Evolutionary conservation across 2,888 invertebrate species (phyloP).

Genomic region (Miltochrista miniata): DNA sequence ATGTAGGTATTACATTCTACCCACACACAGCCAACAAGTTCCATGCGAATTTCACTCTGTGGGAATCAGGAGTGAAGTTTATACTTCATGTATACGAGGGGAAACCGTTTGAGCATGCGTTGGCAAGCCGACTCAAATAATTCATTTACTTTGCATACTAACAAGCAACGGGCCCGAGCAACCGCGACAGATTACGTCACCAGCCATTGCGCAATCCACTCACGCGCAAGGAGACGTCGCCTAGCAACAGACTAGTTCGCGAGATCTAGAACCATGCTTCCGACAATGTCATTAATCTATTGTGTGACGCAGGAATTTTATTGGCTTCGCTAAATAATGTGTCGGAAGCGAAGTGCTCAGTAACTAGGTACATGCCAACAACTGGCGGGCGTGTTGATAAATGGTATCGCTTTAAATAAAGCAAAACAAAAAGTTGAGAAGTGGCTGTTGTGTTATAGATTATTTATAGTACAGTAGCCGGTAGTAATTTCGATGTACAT

Average conservation of each 20-base stretch:
- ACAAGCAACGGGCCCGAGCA: constrained; percentile 64
- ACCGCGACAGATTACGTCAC: constrained; percentile 73
- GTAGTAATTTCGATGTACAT: too few relatives aligned
- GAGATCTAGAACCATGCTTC: constrained; percentile 43
- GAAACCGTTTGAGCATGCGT: constrained; percentile 62
- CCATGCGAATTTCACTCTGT: too few relatives aligned
- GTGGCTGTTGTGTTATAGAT: not conserved
- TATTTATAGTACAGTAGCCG: too few relatives aligned
- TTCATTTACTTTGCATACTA: constrained; percentile 77
- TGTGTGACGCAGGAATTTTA: constrained; percentile 38
- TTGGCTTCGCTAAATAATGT: constrained; percentile 33
- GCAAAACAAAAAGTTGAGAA: not conserved
- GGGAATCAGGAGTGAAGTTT: too few relatives aligned
- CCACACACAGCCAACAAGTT: too few relatives aligned
- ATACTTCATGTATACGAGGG: constrained; percentile 31
- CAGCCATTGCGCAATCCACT: constrained; percentile 63
- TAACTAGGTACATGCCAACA: constrained; percentile 29
- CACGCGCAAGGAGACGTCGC: constrained; percentile 66
- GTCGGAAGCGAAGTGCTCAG: constrained; percentile 27
- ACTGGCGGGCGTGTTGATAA: constrained; percentile 24
- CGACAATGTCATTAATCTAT: constrained; percentile 45
- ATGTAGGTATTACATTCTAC: too few relatives aligned
- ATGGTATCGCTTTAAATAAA: constrained; percentile 20
- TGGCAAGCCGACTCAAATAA: constrained; percentile 60
- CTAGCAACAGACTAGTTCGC: constrained; percentile 61